A percentile compares a stretch with the other conserved stretches of the same genome.
These are phyloP conservation scores for Sebastes schlegelii DNA, from an alignment of 2,113 vertebrate species.

Conservation along the genomic window DNA sequence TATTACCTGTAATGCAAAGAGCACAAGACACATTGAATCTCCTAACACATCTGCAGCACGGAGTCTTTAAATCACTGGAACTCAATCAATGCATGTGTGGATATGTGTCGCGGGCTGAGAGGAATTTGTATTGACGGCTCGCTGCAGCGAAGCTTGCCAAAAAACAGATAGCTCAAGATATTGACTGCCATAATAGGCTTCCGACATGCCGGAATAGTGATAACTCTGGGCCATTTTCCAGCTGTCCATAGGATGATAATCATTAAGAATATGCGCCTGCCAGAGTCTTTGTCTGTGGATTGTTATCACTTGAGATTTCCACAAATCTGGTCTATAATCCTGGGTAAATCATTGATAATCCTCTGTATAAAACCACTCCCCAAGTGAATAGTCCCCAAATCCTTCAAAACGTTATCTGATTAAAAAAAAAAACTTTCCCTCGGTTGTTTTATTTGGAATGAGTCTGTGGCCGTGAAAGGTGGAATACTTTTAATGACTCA, in stretches of 20 bases:
- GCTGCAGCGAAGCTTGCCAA: constrained; percentile 49
- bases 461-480: not conserved
- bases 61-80: constrained; percentile 72
- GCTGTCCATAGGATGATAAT: constrained; percentile 57
- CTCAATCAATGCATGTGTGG: constrained; percentile 60
- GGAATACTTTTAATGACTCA: not conserved
- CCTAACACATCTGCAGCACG: constrained; percentile 59
- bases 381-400: constrained; percentile 34
- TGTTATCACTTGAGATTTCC: constrained; percentile 54
- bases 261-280: constrained; percentile 47
- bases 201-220: constrained; percentile 45
- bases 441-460: constrained; percentile 19
- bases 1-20: constrained; percentile 73
- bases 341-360: constrained; percentile 59
- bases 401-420: constrained; percentile 39
- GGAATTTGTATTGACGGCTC: constrained; percentile 61
- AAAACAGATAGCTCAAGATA: constrained; percentile 57
- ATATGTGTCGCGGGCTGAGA: constrained; percentile 40
- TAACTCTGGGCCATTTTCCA: constrained; percentile 60
- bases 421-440: constrained; percentile 46
- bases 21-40: constrained; percentile 68
- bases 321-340: constrained; percentile 60
- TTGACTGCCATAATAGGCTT: constrained; percentile 68
- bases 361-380: constrained; percentile 51
- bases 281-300: constrained; percentile 53